These are phyloP conservation scores for Tinamus major DNA, from an alignment of 2,797 vertebrate genomes.

Conservation along the genomic window DNA sequence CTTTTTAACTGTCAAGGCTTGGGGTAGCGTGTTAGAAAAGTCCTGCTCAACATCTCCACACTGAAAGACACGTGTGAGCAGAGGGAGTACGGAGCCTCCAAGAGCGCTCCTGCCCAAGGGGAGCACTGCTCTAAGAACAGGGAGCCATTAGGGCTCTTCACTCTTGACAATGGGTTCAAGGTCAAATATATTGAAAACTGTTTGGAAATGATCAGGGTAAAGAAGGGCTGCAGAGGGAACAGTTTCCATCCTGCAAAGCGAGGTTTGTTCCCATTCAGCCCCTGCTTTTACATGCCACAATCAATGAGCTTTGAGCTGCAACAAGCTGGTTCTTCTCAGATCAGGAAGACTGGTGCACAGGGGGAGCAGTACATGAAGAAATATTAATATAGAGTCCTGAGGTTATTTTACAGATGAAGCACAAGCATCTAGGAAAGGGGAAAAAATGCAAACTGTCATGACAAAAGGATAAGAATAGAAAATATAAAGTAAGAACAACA, in stretches of 20 bases:
- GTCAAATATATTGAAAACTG: neutral
- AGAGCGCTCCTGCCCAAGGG: fast-evolving
- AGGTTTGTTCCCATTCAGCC: neutral
- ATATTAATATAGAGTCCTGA: neutral
- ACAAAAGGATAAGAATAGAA: neutral
- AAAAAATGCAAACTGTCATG: slow-evolving; percentile 26
- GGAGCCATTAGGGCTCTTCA: neutral
- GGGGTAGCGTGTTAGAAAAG: neutral
- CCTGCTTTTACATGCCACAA: neutral
- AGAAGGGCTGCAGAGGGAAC: neutral
- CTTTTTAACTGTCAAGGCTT: neutral
- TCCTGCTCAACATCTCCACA: neutral
- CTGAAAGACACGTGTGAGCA: neutral
- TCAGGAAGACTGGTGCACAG: neutral
- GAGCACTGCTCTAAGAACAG: fast-evolving
- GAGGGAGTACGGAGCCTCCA: neutral
- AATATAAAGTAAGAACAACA: neutral
- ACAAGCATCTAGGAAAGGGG: neutral
- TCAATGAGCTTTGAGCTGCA: neutral
- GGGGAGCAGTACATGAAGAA: neutral
- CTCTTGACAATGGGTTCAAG: neutral
- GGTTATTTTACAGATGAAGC: neutral
- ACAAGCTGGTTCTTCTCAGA: neutral
- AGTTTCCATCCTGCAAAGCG: neutral
- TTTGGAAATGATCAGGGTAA: neutral